Evolutionary conservation across 2,888 invertebrate genomes (phyloP).

Genomic region (Tipula confusa): DNA sequence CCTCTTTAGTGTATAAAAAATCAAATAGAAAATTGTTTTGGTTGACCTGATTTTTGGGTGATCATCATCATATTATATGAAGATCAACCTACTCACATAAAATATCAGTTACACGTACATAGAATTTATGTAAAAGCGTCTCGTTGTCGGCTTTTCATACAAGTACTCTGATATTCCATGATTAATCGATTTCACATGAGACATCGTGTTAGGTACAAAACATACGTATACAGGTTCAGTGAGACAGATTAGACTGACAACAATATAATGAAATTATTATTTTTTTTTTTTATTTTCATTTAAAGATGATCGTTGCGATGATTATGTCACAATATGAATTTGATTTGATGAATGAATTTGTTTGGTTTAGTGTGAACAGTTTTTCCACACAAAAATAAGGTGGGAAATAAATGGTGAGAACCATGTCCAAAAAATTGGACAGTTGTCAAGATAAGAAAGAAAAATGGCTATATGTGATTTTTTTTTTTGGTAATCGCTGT

Average conservation of each 20-base stretch:
- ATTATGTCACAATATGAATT: neutral
- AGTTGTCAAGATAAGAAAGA: no score
- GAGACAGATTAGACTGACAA: neutral
- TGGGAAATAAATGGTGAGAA: neutral
- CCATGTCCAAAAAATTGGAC: neutral
- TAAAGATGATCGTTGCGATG: neutral
- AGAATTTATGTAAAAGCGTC: neutral
- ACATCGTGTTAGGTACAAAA: conserved; percentile 20
- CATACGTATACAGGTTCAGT: neutral
- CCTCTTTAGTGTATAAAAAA: neutral
- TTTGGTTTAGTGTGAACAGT: neutral
- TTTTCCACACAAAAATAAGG: neutral
- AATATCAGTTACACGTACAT: neutral
- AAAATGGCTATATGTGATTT: no score
- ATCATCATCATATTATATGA: neutral
- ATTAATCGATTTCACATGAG: neutral
- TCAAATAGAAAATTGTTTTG: neutral
- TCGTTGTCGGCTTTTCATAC: neutral
- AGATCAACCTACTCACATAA: conserved; percentile 3
- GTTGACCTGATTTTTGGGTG: conserved; percentile 7
- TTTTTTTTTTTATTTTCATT: neutral
- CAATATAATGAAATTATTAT: neutral
- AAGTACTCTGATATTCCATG: neutral
- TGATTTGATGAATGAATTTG: conserved; percentile 7
- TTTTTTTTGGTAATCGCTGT: no score